Percentiles rank a stretch among this genome's conserved stretches.
phyloP scores from a whole-genome alignment of 2,888 invertebrate species.

The Digitonthophagus gazella region DNA sequence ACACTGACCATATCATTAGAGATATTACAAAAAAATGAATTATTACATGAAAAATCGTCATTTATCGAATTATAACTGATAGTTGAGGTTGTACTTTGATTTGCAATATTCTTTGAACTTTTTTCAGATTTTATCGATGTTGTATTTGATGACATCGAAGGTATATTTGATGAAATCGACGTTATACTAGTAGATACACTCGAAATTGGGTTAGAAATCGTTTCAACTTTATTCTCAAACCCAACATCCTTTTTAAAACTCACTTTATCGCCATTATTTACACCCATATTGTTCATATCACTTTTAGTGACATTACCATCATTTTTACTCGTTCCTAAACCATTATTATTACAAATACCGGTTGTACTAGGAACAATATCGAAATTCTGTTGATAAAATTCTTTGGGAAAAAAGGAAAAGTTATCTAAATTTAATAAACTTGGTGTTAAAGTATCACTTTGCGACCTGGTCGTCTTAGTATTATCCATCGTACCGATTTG shows the following conservation, averaged over 20 bases:
- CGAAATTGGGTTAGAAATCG: no score
- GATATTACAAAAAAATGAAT: slow-evolving; percentile 19
- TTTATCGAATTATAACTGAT: slow-evolving; percentile 9
- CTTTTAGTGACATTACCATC: background rate
- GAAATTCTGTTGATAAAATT: slow-evolving; percentile 37
- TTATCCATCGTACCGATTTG: slow-evolving; percentile 52
- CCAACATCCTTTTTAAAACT: no score
- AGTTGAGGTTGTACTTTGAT: background rate
- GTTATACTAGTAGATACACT: no score
- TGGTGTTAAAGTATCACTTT: slow-evolving; percentile 42
- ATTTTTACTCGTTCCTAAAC: background rate
- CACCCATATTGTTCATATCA: no score
- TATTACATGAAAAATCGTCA: slow-evolving; percentile 21
- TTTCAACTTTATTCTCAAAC: no score
- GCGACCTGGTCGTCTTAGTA: slow-evolving; percentile 43
- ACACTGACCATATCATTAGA: slow-evolving; percentile 8
- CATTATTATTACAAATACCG: background rate
- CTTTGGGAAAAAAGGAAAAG: slow-evolving; percentile 48
- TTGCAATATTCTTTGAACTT: background rate
- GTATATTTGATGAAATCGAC: no score
- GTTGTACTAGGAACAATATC: slow-evolving; percentile 1
- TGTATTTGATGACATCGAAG: background rate
- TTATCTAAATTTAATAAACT: slow-evolving; percentile 48
- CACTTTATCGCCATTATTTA: no score
- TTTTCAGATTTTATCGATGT: background rate